Base-by-base conservation (phyloP, 37 sponge, comb jelly and placozoan species). In the Tethya wilhelma region DNA sequence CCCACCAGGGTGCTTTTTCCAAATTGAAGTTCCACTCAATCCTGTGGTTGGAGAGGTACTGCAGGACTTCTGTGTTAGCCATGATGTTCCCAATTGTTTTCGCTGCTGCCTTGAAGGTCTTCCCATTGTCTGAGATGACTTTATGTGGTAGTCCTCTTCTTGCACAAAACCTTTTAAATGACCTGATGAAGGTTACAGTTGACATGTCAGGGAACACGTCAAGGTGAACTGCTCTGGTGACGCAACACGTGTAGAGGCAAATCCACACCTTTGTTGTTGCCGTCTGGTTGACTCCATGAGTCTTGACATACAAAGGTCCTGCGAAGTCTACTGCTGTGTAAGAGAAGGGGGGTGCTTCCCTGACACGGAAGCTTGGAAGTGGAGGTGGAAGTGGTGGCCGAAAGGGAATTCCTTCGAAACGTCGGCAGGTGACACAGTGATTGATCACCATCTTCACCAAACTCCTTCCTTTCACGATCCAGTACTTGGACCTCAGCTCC, bases 81-180 rank as follows among this genome's bases (percentile, higher is more conserved):
- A 67, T 39, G 28, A 81, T 45, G 30, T 69, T n/a, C 14, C 64
- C 19, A 38, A 83, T 28, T 36, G 56, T n/a, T 65, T 70, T 81
- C 8, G 72, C 72, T 23, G 81, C 71, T 22, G 42, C 63, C 43
- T 81, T 55, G 60, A 81, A 81, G 20, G n/a, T n/a, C n/a, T n/a
- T n/a, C n/a, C n/a, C n/a, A n/a, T n/a, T n/a, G n/a, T n/a, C n/a
- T n/a, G n/a, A 72, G 55, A 60, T 71, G 70, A 28, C 59, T 72
- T 40, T 81, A 58, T 25, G 70, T 72, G 25, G 81, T 64, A 8
- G 74, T 4, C 38, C 71, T 28, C 36, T 30, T 73, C 64, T 37
- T 23, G 23, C 75, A 65, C 26, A 83, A 40, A 38, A 74, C 84
- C 34, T 75, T 59, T 56, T 75, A 74, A 3, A 75, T 69, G 25